Base-by-base conservation (phyloP, 2,797 vertebrate genomes). In the Numenius phaeopus region DNA sequence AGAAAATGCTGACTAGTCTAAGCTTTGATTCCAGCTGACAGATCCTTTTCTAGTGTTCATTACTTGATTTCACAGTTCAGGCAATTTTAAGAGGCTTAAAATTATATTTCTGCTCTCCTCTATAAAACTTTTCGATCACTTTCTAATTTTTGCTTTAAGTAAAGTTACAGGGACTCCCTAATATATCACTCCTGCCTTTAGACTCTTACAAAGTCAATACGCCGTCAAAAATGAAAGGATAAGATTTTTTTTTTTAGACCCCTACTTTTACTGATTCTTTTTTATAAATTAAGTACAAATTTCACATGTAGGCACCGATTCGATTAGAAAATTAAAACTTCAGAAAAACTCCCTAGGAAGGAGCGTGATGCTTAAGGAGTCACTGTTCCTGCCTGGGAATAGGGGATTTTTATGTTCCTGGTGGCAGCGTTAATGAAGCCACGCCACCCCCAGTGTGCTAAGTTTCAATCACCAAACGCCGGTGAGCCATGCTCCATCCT, bases 11-110 rank as follows among this genome's bases (percentile, higher is more conserved):
- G 99, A 99, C 98, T 98, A 91, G 96, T 94, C 97, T 95, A 93
- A 98, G 98, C 98, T 98, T 97, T 97, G 97, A 98, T 98, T 99
- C 98, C 98, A 98, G 98, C 99, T 99, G 99, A 99, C 99, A 99
- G 98, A 98, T 98, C 98, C 98, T 99, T 98, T 99, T 98, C 98
- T 98, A 94, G 97, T 98, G 98, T 99, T 99, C 98, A 98, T 99
- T 99, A 99, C 98, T 98, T 99, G 98, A 98, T 98, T 98, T 97
- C 98, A 98, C 98, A 98, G 98, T 98, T 98, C 98, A 98, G 97
- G 97, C 98, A 97, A 97, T 98, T 98, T 98, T 97, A 98, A 98
- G 97, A 98, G 93, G 90, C 97, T 97, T 98, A 98, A 97, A 98
- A 97, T 98, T 97, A 96, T 98, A 97, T 98, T 98, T 98, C 97